These are phyloP conservation scores for Onychomys arenicola DNA, from an alignment of 2,797 vertebrate species.

Conservation along the genomic window DNA sequence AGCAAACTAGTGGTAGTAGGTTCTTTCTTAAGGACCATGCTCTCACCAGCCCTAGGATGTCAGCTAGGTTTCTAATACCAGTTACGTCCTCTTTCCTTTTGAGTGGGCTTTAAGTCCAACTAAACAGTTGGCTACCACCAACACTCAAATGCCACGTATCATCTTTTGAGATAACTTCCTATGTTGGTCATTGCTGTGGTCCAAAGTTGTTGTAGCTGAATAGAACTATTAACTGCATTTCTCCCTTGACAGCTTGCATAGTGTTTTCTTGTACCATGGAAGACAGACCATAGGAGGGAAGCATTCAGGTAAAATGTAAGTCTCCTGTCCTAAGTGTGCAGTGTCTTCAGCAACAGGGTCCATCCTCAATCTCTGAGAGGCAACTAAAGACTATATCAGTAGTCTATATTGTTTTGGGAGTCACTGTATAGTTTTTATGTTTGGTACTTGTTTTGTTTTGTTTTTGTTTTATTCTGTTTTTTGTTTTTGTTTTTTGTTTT, in stretches of 20 bases:
- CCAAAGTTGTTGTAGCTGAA: not conserved
- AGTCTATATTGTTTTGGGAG: not conserved
- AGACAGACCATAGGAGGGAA: not conserved
- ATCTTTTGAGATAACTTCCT: not conserved
- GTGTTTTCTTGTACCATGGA: not conserved
- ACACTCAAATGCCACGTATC: not conserved
- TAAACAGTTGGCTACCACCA: not conserved
- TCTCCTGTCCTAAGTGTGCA: not conserved
- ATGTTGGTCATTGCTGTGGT: not conserved
- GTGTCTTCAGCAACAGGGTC: not conserved
- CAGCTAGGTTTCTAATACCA: not conserved
- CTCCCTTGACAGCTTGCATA: not conserved
- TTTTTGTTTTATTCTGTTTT: too few species aligned
- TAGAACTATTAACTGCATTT: not conserved
- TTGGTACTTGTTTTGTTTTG: not conserved
- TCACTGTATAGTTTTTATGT: not conserved
- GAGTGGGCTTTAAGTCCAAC: not conserved
- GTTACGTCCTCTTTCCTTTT: not conserved
- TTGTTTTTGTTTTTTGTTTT: not conserved
- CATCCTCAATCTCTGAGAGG: not conserved
- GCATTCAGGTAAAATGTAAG: not conserved
- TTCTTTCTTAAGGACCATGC: not conserved
- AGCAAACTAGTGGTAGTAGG: not conserved
- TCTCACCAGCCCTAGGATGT: not conserved
- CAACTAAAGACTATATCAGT: not conserved